These are phyloP conservation scores for Cepaea hortensis DNA, from an alignment of 2,888 invertebrate species.

Conservation along the genomic window DNA sequence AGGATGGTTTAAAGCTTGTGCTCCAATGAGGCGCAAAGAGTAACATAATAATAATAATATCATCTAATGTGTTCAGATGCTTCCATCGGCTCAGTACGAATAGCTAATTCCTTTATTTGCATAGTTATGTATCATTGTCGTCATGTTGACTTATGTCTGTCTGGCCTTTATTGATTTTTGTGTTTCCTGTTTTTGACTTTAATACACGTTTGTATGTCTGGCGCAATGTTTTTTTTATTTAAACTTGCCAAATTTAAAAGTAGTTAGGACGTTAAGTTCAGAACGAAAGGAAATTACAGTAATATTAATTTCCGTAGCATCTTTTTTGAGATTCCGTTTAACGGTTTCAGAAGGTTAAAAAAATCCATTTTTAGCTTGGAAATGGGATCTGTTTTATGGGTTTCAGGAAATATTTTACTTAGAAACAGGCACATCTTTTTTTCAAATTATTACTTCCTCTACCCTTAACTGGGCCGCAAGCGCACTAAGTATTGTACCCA, in stretches of 20 bases:
- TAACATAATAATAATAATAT: no score
- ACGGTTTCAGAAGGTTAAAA: background rate
- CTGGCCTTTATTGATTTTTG: no score
- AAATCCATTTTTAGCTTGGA: slow-evolving; percentile 19
- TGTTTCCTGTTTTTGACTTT: no score
- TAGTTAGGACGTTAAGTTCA: background rate
- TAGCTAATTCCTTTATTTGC: no score
- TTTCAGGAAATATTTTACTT: background rate
- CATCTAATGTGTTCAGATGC: no score
- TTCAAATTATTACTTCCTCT: background rate
- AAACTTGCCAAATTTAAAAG: background rate
- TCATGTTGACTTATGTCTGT: no score
- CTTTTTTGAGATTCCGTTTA: background rate
- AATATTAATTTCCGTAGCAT: background rate
- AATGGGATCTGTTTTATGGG: slow-evolving; percentile 17
- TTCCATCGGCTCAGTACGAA: no score
- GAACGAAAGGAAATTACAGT: background rate
- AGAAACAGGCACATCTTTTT: no score
- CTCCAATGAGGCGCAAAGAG: no score
- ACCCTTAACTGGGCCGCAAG: background rate
- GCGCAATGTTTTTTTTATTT: background rate
- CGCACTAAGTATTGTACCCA: slow-evolving; percentile 8
- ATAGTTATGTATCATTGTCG: no score
- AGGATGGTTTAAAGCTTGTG: no score
- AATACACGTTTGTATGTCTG: background rate